These are phyloP conservation scores for Tribolium madens DNA, from an alignment of 1,140 invertebrate genomes.

Conservation along the genomic window DNA sequence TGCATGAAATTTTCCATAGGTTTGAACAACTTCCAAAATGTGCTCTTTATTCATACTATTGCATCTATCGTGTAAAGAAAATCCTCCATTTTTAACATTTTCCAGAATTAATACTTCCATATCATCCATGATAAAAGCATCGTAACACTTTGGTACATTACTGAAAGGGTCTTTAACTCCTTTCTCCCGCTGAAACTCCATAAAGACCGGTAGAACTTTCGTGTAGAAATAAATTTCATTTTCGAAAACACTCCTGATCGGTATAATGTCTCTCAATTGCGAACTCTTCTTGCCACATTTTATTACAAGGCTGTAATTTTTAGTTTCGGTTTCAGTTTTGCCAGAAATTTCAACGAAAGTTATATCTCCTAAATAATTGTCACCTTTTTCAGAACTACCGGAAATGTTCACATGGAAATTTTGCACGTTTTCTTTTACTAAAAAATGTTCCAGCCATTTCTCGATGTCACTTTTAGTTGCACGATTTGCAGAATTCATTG, in stretches of 20 bases:
- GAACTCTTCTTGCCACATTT: conserved; percentile 11
- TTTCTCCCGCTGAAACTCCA: not conserved
- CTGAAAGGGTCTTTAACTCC: not conserved
- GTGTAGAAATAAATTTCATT: conserved; percentile 11
- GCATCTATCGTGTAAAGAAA: conserved; percentile 65
- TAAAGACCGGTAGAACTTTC: not conserved
- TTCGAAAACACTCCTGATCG: not conserved
- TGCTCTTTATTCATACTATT: conserved; percentile 65
- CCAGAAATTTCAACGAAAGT: conserved; percentile 1
- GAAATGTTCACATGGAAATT: not conserved
- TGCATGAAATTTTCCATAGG: conserved; percentile 64
- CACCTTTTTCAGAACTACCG: conserved; percentile 7
- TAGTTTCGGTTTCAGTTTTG: not conserved
- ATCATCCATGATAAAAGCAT: conserved; percentile 57
- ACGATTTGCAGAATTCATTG: conserved; percentile 4
- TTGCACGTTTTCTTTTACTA: not conserved
- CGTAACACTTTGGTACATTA: conserved; percentile 8
- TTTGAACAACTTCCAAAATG: conserved; percentile 64
- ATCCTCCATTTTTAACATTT: conserved; percentile 66
- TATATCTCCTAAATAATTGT: conserved; percentile 2
- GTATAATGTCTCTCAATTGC: not conserved
- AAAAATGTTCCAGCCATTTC: not conserved
- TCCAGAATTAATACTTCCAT: conserved; percentile 69
- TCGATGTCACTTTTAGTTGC: not conserved
- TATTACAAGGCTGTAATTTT: not conserved